A percentile compares a stretch with the other conserved stretches of the same genome.
Conservation (phyloP, 2,797 vertebrate species). For the Alca torda region DNA sequence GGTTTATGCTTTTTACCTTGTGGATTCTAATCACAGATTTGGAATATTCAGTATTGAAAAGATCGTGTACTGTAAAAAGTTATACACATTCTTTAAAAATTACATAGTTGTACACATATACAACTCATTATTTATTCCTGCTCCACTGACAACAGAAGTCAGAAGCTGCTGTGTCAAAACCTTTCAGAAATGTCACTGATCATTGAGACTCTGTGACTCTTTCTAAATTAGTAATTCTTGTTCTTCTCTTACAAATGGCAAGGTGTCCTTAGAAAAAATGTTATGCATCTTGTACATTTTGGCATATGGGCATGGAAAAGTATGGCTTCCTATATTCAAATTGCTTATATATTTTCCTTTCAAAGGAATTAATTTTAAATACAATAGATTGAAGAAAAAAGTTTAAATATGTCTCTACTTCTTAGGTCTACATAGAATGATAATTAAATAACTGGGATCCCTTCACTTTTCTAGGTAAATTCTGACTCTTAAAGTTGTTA, state of each 20-base stretch:
- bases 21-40: neutral
- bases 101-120: neutral
- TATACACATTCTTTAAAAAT: neutral
- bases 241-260: neutral
- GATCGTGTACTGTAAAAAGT: neutral
- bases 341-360: neutral
- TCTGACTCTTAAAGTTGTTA: neutral
- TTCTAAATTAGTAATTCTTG: neutral
- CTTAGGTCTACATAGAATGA: neutral
- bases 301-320: neutral
- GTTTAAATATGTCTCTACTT: neutral
- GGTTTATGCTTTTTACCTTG: neutral
- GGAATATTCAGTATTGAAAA: neutral
- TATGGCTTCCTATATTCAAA: neutral
- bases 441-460: neutral
- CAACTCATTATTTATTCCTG: neutral
- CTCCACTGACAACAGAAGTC: neutral
- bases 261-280: neutral
- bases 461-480: neutral
- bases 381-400: neutral
- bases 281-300: neutral
- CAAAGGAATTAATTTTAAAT: neutral
- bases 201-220: neutral
- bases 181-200: neutral
- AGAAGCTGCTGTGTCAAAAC: neutral